Base-by-base conservation (phyloP, 2,113 vertebrate genomes). In the Struthidea cinerea region DNA sequence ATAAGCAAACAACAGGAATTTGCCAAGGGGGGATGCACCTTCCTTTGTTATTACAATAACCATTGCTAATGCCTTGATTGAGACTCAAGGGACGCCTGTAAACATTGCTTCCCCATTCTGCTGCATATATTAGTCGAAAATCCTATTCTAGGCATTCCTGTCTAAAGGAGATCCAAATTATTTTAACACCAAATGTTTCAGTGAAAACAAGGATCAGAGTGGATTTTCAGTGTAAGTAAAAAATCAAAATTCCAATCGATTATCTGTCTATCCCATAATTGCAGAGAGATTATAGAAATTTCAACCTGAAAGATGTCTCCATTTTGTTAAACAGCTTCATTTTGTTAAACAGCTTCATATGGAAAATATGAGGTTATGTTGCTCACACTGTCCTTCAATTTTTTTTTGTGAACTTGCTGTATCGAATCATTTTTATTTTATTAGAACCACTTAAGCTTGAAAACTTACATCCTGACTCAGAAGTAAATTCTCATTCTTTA, bases 1-100 rank as follows among this genome's bases (percentile, higher is more conserved):
- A 91, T 76, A 93, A 92, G 85, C 47, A 93, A 87, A 93, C 53
- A 92, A 69, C 12, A 74, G 78, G 67, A 85, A 55, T 85, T 59
- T 90, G 84, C 94, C 81, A 82, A 76, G 84, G 80, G 49, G 67
- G 78, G 67, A 85, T 87, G 78, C 37, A 91, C 82, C 84, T 91
- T 79, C 41, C 93, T 57, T 89, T 90, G 80, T 75, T 83, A 46
- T 53, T 57, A 55, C 28, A 81, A 14, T 37, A 85, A 70, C 67
- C 61, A 73, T 69, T 65, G 71, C 33, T 86, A 87, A 87, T 63
- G 55, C 75, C n/a, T 78, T 79, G 56, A 78, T 56, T 78, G 73
- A 87, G 80, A 78, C 84, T 32, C 80, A 39, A 37, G 67, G 81
- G 84, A 57, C 2, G 35, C n/a, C 22, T 10, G 52, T 35, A 84